Evolutionary conservation across 2,113 vertebrate genomes (phyloP), one percentile per base, ranked within the genome.

Genomic region (Siniperca chuatsi): DNA sequence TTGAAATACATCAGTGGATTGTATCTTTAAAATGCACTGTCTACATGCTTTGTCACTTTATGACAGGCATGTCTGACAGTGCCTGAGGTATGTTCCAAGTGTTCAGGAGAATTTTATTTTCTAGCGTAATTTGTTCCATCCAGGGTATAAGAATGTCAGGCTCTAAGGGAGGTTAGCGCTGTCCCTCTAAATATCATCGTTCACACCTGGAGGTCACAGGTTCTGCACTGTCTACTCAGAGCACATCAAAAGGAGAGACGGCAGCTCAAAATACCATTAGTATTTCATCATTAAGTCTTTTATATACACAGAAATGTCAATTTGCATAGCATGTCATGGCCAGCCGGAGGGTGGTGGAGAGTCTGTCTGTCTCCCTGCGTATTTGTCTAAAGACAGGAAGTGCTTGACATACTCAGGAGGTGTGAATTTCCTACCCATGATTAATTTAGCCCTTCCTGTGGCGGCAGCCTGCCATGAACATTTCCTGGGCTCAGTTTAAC

Each of bases 371-470:
- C 90, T 92, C 85, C 78, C 21, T 72, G 70, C 0, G 54, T 93
- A 78, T 91, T 78, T 88, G 77, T 93, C 81, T 86, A 67, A 84
- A 87, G 87, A 90, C 86, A 86, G 88, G 87, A 92, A 88, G 90
- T 79, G 81, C 79, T 65, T 89, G 90, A 92, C 89, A 88, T 77
- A 73, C 78, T 89, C 86, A 55, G 87, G 85, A 93, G 90, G 92
- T 95, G 94, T 90, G 92, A 95, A 88, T 90, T 85, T 88, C 80
- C 86, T 82, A 37, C 71, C 67, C 54, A 33, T 80, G 91, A 92
- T 91, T 90, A 90, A 93, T 91, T 82, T 69, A 83, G 84, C 68
- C 52, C 52, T 82, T 91, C 81, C 76, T 81, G 80, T 79, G 64
- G 89, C 72, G 55, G 87, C 79, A 78, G 75, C 67, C 70, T 83